Conservation (phyloP, 2,888 invertebrate species). For the Ptychoptera contaminata region DNA sequence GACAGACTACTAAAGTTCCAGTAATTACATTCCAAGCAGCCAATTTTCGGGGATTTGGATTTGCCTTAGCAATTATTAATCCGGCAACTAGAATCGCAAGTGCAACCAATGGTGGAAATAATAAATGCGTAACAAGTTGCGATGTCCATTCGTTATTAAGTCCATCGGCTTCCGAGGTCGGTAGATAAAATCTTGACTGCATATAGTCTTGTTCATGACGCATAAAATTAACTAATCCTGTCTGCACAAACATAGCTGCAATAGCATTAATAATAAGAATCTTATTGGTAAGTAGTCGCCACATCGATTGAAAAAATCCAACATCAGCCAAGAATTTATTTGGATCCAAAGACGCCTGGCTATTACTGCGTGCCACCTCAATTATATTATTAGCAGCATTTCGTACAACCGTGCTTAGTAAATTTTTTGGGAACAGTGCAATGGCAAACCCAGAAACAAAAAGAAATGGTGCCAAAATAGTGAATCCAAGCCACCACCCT, state of each 20-base stretch:
- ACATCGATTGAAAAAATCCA: slow-evolving; percentile 33
- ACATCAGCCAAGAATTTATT: slow-evolving; percentile 25
- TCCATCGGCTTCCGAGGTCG: slow-evolving; percentile 33
- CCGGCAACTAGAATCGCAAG: slow-evolving; percentile 36
- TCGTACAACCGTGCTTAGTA: slow-evolving; percentile 36
- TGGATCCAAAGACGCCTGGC: slow-evolving; percentile 17
- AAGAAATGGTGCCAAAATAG: slow-evolving; percentile 31
- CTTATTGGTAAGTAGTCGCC: slow-evolving; percentile 37
- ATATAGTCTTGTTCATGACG: slow-evolving; percentile 38
- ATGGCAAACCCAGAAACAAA: slow-evolving; percentile 34
- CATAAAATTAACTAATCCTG: slow-evolving; percentile 38
- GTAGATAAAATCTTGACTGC: slow-evolving; percentile 40
- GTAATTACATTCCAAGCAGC: slow-evolving; percentile 34
- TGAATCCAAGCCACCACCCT: slow-evolving; percentile 37
- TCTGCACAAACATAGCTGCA: slow-evolving; percentile 34
- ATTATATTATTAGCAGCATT: slow-evolving; percentile 40
- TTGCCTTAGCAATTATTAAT: slow-evolving; percentile 34
- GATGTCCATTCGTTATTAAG: slow-evolving; percentile 38
- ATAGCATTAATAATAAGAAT: slow-evolving; percentile 36
- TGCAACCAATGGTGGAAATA: slow-evolving; percentile 40
- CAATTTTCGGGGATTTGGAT: slow-evolving; percentile 31
- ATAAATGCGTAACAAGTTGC: slow-evolving; percentile 34
- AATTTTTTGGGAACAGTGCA: slow-evolving; percentile 37
- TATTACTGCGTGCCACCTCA: slow-evolving; percentile 23
- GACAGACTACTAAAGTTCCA: slow-evolving; percentile 28